Evolutionary conservation across 2,113 vertebrate species (phyloP), one percentile per base, ranked within the genome.

Genomic region (Ptilonorhynchus violaceus): DNA sequence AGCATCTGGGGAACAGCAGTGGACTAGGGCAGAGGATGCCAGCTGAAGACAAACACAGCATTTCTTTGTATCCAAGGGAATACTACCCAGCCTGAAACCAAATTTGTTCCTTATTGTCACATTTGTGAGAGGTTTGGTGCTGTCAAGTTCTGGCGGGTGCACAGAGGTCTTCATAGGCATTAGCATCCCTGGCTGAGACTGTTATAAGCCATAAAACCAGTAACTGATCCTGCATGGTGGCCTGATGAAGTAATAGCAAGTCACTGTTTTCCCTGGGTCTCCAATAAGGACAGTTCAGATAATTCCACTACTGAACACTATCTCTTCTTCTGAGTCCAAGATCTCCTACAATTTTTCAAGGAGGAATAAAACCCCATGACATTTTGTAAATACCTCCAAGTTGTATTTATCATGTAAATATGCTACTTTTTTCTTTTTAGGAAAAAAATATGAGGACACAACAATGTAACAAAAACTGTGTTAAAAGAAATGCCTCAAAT

Each of bases 391-490:
- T 6, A 20, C 8, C 5, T 33, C 27, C 12, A 77, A 63, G 49
- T 28, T 72, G 3, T 49, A 58, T 68, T 78, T 68, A 78, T 72
- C 19, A 22, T 56, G 10, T 42, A 49, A 89, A 70, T 24, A 69
- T 25, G 9, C 1, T 53, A 69, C 15, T 68, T 39, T 39, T 39
- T 39, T 39, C 10, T 39, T 39, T 39, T 39, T 39, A 39, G 37
- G 37, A 39, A 39, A 39, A 39, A 37, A 8, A 20, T 2, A 1
- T 1, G 1, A 10, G 14, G 9, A 35, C 12, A 68, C 3, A 39
- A 33, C 20, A 60, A 30, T 25, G 7, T 44, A 92, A 30, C 31
- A 91, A 68, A 69, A 78, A 13, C 2, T 47, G 10, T 50, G 42
- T 62, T 59, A 50, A n/a, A 33, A 72, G 5, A 73, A 88, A 24